Base-by-base conservation (phyloP, 1,140 invertebrate species). In the Bemisia tabaci region DNA sequence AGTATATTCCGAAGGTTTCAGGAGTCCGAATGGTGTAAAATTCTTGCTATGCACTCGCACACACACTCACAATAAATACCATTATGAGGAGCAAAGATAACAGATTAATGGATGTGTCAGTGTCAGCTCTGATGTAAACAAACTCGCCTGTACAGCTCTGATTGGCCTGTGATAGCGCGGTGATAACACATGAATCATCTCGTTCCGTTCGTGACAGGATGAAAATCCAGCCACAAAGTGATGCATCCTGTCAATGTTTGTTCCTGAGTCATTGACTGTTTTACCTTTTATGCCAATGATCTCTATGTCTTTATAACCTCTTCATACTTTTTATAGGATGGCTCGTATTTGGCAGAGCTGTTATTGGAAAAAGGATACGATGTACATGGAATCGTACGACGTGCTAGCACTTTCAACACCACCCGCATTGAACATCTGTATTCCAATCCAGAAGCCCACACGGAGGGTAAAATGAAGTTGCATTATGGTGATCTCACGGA, bases 401-500 rank as follows among this genome's bases (percentile, higher is more conserved):
- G 97, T 63, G 88, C 95, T 0, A 97, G 94, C 74, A 92, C 93
- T 0, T 99, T 99, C 74, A 99, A 99, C 76, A 99, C 97, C 1
- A 85, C 84, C 2, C 82, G 97, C 70, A 98, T 99, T 69, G 87
- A 97, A 73, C 97, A 99, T 82, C 79, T 99, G 60, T 98, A 98
- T 80, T 88, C 85, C 1, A 88, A 98, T 78, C 89, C 89, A 0
- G 84, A 87, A 62, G 85, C 88, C 61, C 94, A 97, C 77, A 85
- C 84, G 64, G 85, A 87, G 60, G 92, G 89, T 0, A 83, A 82
- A 71, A 95, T 98, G 89, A 90, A 94, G 72, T 81, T 99, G 1
- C 97, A 99, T 78, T 99, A 99, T 82, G 97, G 97, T 27, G 97
- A 99, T 74, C 88, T 99, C 85, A 99, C 95, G 0, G 97, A 99